A percentile compares a stretch with the other conserved stretches of the same genome.
phyloP scores from a whole-genome alignment of 2,888 invertebrate species.

The Paralinhomoeus sp. region DNA sequence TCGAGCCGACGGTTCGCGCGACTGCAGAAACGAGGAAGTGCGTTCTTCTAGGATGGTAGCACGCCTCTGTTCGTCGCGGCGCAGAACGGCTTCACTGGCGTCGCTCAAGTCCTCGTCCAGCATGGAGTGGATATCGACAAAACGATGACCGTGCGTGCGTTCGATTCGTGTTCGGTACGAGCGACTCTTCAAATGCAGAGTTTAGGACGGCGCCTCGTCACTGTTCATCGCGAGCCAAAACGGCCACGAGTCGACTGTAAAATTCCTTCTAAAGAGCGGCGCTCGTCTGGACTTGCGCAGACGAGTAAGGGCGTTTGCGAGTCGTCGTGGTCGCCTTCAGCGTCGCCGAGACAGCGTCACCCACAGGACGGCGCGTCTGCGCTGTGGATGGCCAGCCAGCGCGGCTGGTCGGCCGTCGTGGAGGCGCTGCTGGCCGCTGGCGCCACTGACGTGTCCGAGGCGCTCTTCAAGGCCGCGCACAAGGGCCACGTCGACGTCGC shows the following conservation, averaged over 20 bases:
- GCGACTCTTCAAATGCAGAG: no score
- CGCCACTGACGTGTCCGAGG: slow-evolving; percentile 85
- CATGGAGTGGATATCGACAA: slow-evolving; percentile 43
- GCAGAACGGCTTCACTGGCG: slow-evolving; percentile 69
- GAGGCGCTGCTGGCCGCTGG: no score
- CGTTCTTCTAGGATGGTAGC: slow-evolving; percentile 82
- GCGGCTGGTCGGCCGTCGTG: slow-evolving; percentile 61
- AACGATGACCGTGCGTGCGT: slow-evolving; percentile 29
- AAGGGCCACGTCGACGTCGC: slow-evolving; percentile 73
- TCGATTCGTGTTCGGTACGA: no score
- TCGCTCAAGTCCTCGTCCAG: slow-evolving; percentile 45
- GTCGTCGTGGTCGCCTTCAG: no score
- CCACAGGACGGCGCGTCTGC: slow-evolving; percentile 39
- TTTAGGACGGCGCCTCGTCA: slow-evolving; percentile 73
- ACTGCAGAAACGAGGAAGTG: no score
- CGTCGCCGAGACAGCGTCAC: no score
- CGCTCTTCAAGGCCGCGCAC: slow-evolving; percentile 75
- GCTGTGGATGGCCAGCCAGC: slow-evolving; percentile 80
- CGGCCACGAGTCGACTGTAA: slow-evolving; percentile 58
- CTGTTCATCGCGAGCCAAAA: slow-evolving; percentile 80
- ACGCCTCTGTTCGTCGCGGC: slow-evolving; percentile 73
- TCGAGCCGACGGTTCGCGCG: no score
- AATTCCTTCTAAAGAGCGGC: slow-evolving; percentile 46
- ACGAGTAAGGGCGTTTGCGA: slow-evolving; percentile 4
- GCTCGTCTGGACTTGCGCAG: slow-evolving; percentile 34